Percentiles rank a stretch among this genome's conserved stretches.
These are phyloP conservation scores for Rostratula benghalensis DNA, from an alignment of 2,113 vertebrate genomes.

Conservation along the genomic window DNA sequence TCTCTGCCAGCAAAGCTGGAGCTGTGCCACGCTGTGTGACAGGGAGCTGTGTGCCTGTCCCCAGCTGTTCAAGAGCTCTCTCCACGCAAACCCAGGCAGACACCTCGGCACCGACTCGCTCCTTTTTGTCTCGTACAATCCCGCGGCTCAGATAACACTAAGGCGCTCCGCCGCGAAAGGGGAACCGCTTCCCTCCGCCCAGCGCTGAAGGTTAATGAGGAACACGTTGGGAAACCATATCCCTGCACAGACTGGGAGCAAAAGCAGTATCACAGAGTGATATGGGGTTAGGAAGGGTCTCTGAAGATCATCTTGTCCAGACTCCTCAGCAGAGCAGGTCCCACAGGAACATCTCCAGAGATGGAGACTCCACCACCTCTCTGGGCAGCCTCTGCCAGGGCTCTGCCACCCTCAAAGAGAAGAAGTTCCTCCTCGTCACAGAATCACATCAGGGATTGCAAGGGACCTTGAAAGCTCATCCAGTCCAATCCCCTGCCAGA, in stretches of 20 bases:
- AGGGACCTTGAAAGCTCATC: no score
- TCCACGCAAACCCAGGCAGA: background rate
- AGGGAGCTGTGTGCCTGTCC: background rate
- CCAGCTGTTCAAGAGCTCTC: background rate
- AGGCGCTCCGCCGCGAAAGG: background rate
- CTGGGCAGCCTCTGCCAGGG: no score
- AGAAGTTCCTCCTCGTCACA: no score
- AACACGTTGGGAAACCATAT: fast-evolving
- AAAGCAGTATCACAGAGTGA: background rate
- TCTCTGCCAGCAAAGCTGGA: background rate
- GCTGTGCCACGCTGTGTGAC: background rate
- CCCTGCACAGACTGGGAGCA: background rate
- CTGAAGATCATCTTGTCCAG: no score
- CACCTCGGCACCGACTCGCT: background rate
- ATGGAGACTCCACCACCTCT: no score
- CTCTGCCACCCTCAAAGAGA: no score
- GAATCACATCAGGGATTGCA: no score
- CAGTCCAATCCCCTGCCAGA: no score
- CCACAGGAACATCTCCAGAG: no score
- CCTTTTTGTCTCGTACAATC: background rate
- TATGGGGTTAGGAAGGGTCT: no score
- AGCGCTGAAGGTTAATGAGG: background rate
- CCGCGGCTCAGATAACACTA: constrained; percentile 3
- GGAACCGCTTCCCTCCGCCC: background rate
- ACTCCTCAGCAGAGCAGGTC: no score